Percentiles rank a stretch among this genome's conserved stretches.
phyloP scores from a whole-genome alignment of 2,797 vertebrate species.

The Bucorvus abyssinicus region DNA sequence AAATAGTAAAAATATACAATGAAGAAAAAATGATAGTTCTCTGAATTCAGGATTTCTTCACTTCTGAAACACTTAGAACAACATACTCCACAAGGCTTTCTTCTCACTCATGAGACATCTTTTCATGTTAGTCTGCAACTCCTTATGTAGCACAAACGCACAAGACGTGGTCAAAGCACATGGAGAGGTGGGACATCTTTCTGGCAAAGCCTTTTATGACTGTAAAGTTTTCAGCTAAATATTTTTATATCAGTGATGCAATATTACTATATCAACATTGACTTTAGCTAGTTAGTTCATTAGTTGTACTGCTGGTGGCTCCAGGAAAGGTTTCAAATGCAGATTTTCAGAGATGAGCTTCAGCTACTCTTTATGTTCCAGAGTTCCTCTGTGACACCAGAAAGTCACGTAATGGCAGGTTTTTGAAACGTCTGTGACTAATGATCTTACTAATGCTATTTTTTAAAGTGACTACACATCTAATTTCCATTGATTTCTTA shows the following conservation, averaged over 20 bases:
- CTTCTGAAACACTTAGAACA: not conserved
- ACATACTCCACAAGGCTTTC: not conserved
- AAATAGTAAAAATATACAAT: not conserved
- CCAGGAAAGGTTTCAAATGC: not conserved
- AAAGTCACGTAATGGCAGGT: not conserved
- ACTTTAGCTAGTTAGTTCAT: not conserved
- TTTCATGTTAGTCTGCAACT: not conserved
- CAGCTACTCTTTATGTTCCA: not conserved
- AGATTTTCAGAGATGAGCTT: not conserved
- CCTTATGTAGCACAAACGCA: not conserved
- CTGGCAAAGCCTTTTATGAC: not conserved
- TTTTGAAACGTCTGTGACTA: not conserved
- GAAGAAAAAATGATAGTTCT: not conserved
- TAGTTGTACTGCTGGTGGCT: not conserved
- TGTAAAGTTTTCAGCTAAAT: not conserved
- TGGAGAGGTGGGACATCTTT: not conserved
- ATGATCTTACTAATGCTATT: not conserved
- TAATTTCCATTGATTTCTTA: not conserved
- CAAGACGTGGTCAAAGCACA: not conserved
- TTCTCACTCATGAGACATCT: not conserved
- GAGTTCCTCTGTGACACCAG: not conserved
- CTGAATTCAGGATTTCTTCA: not conserved
- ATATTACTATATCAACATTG: not conserved
- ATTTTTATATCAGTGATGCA: not conserved
- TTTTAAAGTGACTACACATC: not conserved